These are phyloP conservation scores for Tragelaphus scriptus DNA, from an alignment of 2,113 vertebrate genomes.

Conservation along the genomic window DNA sequence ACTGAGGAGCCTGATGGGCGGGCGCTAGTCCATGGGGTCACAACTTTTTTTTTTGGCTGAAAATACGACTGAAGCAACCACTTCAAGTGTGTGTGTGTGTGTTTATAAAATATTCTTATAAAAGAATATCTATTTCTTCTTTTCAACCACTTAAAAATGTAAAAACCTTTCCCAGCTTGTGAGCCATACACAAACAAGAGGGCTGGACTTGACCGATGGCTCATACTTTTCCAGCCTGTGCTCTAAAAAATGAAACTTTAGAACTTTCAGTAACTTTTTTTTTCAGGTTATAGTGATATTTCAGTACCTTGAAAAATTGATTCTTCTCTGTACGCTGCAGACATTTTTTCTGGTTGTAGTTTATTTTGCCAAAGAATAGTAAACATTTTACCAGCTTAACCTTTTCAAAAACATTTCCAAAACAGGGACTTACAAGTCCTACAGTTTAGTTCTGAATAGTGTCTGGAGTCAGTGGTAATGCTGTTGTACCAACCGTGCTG, in stretches of 20 bases:
- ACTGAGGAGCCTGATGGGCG: background rate
- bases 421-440: background rate
- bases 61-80: background rate
- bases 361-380: background rate
- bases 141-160: background rate
- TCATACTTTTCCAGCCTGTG: background rate
- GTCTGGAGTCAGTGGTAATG: background rate
- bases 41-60: background rate
- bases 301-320: background rate
- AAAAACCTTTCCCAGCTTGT: background rate
- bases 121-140: background rate
- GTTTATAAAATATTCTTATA: too few species aligned
- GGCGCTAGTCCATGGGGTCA: background rate
- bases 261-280: background rate
- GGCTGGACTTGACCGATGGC: background rate
- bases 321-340: background rate
- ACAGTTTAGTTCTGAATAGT: background rate
- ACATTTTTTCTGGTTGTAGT: background rate
- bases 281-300: background rate
- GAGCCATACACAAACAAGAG: background rate
- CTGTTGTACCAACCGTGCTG: background rate
- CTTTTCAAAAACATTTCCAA: background rate
- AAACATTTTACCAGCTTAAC: background rate
- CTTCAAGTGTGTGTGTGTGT: accelerated
- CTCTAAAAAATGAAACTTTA: background rate